Conservation (phyloP, 2,113 vertebrate species). For the Albula glossodonta region DNA sequence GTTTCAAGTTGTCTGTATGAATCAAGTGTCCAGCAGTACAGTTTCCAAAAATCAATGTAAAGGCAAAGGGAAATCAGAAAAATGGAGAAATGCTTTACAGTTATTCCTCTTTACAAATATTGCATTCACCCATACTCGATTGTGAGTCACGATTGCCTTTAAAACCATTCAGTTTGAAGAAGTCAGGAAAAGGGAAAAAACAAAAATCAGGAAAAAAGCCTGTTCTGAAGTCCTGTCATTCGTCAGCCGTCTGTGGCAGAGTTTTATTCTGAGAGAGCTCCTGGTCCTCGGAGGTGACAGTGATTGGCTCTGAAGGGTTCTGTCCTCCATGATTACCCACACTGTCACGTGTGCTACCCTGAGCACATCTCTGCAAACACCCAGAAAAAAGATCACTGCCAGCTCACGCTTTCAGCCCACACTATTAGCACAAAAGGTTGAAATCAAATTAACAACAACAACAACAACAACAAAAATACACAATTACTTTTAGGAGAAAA, state of each 20-base stretch:
- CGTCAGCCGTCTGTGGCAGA: neutral
- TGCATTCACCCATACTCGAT: neutral
- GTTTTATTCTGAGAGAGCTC: neutral
- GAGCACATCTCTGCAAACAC: neutral
- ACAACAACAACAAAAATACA: neutral
- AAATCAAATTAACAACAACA: neutral
- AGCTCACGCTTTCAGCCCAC: neutral
- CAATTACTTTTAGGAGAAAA: neutral
- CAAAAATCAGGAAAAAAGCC: neutral
- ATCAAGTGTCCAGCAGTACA: neutral
- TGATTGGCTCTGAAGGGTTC: constrained; percentile 13
- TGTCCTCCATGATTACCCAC: constrained; percentile 4
- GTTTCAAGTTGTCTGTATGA: neutral
- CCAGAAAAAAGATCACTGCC: neutral
- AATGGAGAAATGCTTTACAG: no score
- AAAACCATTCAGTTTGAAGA: neutral
- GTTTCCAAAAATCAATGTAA: neutral
- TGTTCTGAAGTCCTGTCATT: neutral
- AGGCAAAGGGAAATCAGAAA: neutral
- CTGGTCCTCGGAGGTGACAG: neutral
- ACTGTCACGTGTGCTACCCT: neutral
- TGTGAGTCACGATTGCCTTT: neutral
- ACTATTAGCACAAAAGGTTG: neutral
- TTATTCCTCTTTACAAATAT: neutral
- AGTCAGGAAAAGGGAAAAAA: neutral